Base-by-base conservation (phyloP, 2,888 invertebrate genomes). In the Pollenia labialis region DNA sequence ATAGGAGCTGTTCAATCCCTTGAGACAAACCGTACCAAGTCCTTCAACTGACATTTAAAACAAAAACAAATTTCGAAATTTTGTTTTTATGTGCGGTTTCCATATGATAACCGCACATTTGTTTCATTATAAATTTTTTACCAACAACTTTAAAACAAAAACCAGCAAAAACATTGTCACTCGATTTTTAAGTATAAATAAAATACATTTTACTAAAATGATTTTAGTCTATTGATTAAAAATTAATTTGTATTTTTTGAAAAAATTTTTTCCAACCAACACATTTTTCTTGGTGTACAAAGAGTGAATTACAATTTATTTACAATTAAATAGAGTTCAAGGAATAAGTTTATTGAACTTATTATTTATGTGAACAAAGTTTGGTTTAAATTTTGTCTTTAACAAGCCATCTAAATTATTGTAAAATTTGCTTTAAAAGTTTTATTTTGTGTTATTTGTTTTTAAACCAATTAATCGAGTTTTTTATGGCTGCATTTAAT, bases 331-430 rank as follows among this genome's bases (percentile, higher is more conserved):
- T 76, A 76, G 71, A 66, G 81, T 81, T 81, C 84, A 85, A 85
- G 81, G 80, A 62, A 85, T 85, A 71, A 66, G 81, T 81, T 81
- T 81, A 76, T 77, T 81, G 81, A 81, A 85, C 85, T 81, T 75
- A 54, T 52, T 71, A 62, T 76, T 52, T 71, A 62, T 76, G 42
- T 48, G 79, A 69, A 52, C 76, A 76, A 62, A 69, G 60, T 76
- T 82, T 60, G 14, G 71, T 64, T 72, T 77, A 48, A 58, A 58
- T 71, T 74, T 48, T 66, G 23, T 82, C 46, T 82, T 54, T 44
- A 54, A 72, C 18, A 74, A 74, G 56, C 46, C 50, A 74, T 32
- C 62, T 6, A 71, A 84, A 79, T 72, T 68, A 84, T 60, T 72
- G 72, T 74, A 79, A 84, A 60, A 71, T 72, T 64, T 72, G 46